Conservation (phyloP, 2,888 invertebrate genomes). For the Linnaemya vulpina region DNA sequence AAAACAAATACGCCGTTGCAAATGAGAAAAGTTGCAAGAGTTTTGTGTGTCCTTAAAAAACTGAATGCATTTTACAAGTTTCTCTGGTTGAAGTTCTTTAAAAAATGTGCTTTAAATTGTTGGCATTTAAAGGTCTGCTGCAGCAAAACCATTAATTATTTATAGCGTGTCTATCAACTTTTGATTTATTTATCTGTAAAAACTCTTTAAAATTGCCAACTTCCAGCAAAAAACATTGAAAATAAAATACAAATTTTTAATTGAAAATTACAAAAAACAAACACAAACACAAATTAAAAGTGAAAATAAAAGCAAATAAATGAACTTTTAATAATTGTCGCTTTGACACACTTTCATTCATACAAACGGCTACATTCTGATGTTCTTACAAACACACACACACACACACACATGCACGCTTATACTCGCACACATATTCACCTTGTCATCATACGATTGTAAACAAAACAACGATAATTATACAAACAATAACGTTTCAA, state of each 20-base stretch:
- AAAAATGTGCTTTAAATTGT: not conserved
- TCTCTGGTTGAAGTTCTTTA: not conserved
- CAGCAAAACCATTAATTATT: not conserved
- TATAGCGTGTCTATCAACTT: not conserved
- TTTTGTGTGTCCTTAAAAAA: too few relatives aligned
- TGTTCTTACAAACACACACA: not conserved
- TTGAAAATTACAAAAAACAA: not conserved
- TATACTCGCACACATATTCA: not conserved
- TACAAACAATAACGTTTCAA: not conserved
- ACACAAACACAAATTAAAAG: not conserved
- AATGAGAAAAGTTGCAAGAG: too few relatives aligned
- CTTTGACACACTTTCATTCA: not conserved
- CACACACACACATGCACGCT: not conserved
- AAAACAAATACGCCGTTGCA: too few relatives aligned
- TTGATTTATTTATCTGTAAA: not conserved
- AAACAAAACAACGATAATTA: not conserved
- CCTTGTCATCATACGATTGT: not conserved
- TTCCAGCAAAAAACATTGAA: not conserved
- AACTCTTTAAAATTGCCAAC: not conserved
- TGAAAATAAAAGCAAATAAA: conserved; percentile 3
- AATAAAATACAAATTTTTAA: not conserved
- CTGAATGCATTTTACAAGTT: not conserved
- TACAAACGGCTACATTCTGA: not conserved
- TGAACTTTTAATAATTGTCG: not conserved
- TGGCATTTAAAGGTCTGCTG: not conserved